Evolutionary conservation across 2,113 vertebrate species (phyloP).

Genomic region (Lynx canadensis): DNA sequence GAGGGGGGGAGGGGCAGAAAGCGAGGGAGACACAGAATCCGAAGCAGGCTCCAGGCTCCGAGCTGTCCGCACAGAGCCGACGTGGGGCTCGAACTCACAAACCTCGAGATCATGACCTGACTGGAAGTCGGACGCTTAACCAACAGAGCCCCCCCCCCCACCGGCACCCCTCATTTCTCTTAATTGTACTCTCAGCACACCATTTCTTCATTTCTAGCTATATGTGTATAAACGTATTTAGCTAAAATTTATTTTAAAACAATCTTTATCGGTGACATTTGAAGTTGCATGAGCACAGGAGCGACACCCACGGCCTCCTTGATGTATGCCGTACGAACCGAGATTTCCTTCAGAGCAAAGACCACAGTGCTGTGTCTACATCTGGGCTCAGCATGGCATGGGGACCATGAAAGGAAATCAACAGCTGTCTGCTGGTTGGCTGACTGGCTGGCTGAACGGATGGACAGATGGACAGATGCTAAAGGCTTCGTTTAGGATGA

Average conservation of each 20-base stretch:
- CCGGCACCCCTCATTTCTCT: background rate
- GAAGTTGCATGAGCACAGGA: background rate
- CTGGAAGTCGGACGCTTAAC: too few relatives aligned
- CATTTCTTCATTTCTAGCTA: background rate
- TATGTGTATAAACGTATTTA: background rate
- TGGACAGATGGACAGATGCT: background rate
- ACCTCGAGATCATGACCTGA: too few relatives aligned
- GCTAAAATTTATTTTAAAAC: background rate
- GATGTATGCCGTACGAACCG: background rate
- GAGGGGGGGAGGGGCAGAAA: too few relatives aligned
- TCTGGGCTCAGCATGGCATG: background rate
- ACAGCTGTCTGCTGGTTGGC: too few relatives aligned
- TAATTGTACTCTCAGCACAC: background rate
- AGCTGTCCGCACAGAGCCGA: too few relatives aligned
- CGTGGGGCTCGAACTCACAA: too few relatives aligned
- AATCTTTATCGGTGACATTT: background rate
- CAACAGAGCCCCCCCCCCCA: too few relatives aligned
- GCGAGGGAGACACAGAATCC: too few relatives aligned
- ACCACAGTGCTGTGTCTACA: background rate
- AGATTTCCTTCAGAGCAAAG: background rate
- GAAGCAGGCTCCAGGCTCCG: too few relatives aligned
- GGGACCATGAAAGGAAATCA: background rate
- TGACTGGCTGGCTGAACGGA: too few relatives aligned
- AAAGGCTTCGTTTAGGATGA: background rate
- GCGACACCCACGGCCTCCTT: background rate